Conservation (phyloP, 2,797 vertebrate species). For the Acrocephalus scirpaceus region DNA sequence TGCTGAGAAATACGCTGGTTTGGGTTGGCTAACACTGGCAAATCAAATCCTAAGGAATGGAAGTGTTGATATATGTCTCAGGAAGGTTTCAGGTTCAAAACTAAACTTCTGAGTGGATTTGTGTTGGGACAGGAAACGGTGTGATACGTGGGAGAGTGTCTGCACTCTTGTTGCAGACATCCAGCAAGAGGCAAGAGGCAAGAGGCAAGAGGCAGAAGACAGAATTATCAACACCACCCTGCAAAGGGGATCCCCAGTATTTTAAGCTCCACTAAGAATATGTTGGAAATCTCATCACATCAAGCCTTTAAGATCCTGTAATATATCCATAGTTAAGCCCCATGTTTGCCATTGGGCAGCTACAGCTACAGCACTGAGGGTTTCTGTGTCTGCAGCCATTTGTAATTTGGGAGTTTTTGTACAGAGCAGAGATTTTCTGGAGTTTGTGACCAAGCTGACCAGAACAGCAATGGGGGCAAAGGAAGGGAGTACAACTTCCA, state of each 20-base stretch:
- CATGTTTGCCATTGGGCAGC: not conserved
- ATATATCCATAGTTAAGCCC: accelerated
- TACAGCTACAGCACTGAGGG: not conserved
- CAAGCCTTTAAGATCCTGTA: not conserved
- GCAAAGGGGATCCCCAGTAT: not conserved
- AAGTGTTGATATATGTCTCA: not conserved
- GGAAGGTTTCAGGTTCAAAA: not conserved
- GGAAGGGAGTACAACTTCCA: not conserved
- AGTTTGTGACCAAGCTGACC: not conserved
- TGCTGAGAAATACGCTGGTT: not conserved
- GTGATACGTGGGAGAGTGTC: not conserved
- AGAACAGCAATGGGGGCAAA: not conserved
- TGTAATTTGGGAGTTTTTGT: not conserved
- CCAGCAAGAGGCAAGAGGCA: not conserved
- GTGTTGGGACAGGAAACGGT: not conserved
- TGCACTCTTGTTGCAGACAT: not conserved
- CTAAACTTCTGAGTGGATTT: not conserved
- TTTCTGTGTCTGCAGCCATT: not conserved
- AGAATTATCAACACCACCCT: not conserved
- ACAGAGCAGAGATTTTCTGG: not conserved
- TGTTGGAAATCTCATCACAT: not conserved
- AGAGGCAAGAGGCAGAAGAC: not conserved
- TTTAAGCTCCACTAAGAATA: not conserved
- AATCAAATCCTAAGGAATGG: not conserved
- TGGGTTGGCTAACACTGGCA: not conserved